phyloP scores from a whole-genome alignment of 37 sponge, comb jelly and placozoan genomes.

The Oopsacas minuta region DNA sequence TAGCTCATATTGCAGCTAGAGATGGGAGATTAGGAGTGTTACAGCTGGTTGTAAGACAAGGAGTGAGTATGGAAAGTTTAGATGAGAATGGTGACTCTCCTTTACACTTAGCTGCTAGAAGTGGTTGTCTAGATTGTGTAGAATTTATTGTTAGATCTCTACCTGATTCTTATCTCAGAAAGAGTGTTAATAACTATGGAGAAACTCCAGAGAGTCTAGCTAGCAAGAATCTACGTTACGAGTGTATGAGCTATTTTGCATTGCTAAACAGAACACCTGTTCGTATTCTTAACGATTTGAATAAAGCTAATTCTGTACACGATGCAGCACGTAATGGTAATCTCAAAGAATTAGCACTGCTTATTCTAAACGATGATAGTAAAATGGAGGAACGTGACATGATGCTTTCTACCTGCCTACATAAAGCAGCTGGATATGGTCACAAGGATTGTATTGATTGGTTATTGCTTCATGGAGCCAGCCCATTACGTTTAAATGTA shows the following conservation, averaged over 20 bases:
- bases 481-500: background rate
- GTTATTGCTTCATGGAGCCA: background rate
- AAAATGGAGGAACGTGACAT: background rate
- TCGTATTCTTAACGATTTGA: background rate
- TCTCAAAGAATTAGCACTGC: background rate
- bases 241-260: background rate
- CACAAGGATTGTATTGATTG: background rate
- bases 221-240: background rate
- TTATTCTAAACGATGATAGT: background rate
- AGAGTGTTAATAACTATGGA: slow-evolving; percentile 1
- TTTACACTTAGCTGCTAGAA: background rate
- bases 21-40: background rate
- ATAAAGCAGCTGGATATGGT: slow-evolving; percentile 11
- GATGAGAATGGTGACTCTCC: background rate
- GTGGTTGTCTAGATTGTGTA: background rate
- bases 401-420: background rate
- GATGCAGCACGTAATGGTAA: slow-evolving; percentile 16
- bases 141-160: background rate
- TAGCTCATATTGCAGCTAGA: slow-evolving; percentile 4
- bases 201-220: slow-evolving; percentile 8
- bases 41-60: background rate
- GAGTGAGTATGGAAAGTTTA: background rate
- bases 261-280: background rate
- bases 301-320: background rate
- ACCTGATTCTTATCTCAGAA: background rate